These are phyloP conservation scores for Choristoneura rosaceana DNA, from an alignment of 2,888 invertebrate species.

Conservation along the genomic window DNA sequence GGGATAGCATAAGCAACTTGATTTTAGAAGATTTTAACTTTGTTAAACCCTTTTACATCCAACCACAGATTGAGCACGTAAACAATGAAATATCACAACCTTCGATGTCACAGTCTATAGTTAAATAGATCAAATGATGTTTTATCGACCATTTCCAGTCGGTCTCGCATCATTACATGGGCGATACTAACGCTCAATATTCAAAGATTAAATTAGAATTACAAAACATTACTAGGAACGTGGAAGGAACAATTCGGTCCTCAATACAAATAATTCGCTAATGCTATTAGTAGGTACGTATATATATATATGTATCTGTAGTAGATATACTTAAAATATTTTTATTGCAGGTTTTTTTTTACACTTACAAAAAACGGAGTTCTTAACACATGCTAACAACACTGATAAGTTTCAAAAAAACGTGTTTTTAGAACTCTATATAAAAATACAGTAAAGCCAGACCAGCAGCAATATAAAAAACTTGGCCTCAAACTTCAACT, in stretches of 20 bases:
- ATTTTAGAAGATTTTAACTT: background rate
- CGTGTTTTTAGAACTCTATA: no score
- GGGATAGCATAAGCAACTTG: background rate
- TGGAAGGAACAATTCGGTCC: constrained; percentile 31
- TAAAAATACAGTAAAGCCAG: no score
- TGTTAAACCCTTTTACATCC: background rate
- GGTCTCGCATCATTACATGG: constrained; percentile 65
- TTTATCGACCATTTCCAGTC: constrained; percentile 59
- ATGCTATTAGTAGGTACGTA: background rate
- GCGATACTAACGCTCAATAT: constrained; percentile 48
- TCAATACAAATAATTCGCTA: background rate
- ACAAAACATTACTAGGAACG: constrained; percentile 54
- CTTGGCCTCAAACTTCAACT: no score
- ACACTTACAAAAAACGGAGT: no score
- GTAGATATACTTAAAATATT: background rate
- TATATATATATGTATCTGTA: no score
- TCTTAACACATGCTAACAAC: no score
- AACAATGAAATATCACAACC: constrained; percentile 41
- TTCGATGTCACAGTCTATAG: constrained; percentile 59
- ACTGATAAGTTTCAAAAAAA: no score
- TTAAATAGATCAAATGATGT: constrained; percentile 63
- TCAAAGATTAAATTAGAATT: constrained; percentile 61
- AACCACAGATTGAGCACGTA: background rate
- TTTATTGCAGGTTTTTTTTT: no score
- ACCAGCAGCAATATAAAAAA: no score